phyloP scores from a whole-genome alignment of 2,797 vertebrate species.

The Oreochromis grahami region DNA sequence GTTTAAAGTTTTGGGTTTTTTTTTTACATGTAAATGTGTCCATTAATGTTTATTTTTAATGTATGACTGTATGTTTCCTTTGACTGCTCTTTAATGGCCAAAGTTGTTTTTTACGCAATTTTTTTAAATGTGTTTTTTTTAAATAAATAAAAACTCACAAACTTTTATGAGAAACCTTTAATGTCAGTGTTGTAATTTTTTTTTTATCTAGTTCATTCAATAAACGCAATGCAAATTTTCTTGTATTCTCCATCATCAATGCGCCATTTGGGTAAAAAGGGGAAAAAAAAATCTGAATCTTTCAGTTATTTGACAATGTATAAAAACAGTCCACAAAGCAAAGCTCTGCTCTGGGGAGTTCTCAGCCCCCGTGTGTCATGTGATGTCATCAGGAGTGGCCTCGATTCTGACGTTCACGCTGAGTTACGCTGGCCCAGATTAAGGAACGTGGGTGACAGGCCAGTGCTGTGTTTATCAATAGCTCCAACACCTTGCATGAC shows the following conservation, averaged over 20 bases:
- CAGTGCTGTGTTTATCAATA: constrained; percentile 60
- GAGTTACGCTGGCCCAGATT: constrained; percentile 43
- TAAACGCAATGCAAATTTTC: background rate
- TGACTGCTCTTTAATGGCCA: background rate
- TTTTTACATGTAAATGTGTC: background rate
- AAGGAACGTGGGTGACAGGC: constrained; percentile 41
- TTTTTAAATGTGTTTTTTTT: background rate
- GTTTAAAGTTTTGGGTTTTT: background rate
- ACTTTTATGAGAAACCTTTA: background rate
- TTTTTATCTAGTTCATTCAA: background rate
- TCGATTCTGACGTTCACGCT: constrained; percentile 13
- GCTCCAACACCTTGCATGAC: constrained; percentile 51
- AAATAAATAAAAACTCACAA: background rate
- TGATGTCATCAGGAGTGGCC: constrained; percentile 65
- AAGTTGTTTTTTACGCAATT: background rate
- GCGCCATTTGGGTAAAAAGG: background rate
- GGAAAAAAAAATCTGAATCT: background rate
- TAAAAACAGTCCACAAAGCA: background rate
- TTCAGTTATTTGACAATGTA: background rate
- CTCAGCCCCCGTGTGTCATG: background rate
- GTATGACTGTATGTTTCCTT: background rate
- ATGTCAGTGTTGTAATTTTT: background rate
- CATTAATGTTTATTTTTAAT: background rate
- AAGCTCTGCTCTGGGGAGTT: background rate
- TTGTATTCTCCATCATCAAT: background rate